A percentile compares a stretch with the other conserved stretches of the same genome.
These are phyloP conservation scores for Eudiplozoon nipponicum DNA, from an alignment of 2,888 invertebrate genomes.

Conservation along the genomic window DNA sequence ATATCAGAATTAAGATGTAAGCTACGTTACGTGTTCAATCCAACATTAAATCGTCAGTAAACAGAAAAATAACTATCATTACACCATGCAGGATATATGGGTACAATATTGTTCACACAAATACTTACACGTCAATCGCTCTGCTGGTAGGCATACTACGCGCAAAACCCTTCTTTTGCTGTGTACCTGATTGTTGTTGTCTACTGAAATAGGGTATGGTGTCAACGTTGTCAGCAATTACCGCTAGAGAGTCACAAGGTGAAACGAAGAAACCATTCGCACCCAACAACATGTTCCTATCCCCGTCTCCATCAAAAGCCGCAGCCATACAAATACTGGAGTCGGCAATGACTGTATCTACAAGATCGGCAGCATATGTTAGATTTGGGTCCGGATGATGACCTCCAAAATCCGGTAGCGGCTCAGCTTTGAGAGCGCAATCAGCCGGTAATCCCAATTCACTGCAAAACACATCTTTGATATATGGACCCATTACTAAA, in stretches of 20 bases:
- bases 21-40: no score
- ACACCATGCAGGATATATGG: no score
- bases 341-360: slow-evolving; percentile 33
- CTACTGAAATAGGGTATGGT: slow-evolving; percentile 69
- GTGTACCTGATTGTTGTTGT: no score
- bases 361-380: slow-evolving; percentile 49
- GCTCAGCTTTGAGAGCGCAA: slow-evolving; percentile 42
- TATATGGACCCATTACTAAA: slow-evolving; percentile 76
- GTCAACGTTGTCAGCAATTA: slow-evolving; percentile 55
- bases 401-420: slow-evolving; percentile 72
- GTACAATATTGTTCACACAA: no score
- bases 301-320: slow-evolving; percentile 95
- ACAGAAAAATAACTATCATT: no score
- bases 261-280: slow-evolving; percentile 84
- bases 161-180: slow-evolving; percentile 56
- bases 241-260: slow-evolving; percentile 75
- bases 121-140: slow-evolving; percentile 43
- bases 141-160: slow-evolving; percentile 83
- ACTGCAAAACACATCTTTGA: slow-evolving; percentile 49
- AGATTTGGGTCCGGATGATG: slow-evolving; percentile 76
- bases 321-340: slow-evolving; percentile 49
- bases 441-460: slow-evolving; percentile 44
- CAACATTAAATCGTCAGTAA: no score
- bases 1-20: no score
- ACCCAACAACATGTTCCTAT: slow-evolving; percentile 86